phyloP scores from a whole-genome alignment of 2,113 vertebrate species.

The Myotis davidii region DNA sequence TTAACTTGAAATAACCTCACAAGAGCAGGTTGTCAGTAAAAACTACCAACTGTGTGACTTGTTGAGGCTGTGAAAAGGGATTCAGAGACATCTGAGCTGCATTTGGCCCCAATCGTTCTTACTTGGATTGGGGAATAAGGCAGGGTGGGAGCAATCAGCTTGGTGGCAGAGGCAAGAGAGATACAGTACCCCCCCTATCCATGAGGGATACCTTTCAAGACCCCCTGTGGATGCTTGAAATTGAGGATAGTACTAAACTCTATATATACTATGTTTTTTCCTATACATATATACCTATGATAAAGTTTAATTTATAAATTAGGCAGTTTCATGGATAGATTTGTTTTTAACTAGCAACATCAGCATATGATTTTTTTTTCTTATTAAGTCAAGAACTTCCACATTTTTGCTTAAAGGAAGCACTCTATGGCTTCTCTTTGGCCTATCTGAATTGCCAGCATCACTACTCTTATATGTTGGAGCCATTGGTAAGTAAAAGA shows the following conservation, averaged over 20 bases:
- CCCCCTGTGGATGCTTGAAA: neutral
- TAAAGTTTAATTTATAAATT: neutral
- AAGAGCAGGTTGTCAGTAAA: neutral
- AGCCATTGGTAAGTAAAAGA: neutral
- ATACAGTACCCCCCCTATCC: no score
- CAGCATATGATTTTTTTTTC: neutral
- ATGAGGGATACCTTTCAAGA: neutral
- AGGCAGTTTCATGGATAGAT: neutral
- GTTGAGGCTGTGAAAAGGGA: neutral
- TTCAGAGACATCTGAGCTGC: neutral
- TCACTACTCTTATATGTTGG: no score
- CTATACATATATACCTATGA: neutral
- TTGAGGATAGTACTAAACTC: neutral
- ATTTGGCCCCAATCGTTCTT: neutral
- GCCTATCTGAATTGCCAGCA: neutral
- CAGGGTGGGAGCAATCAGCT: neutral
- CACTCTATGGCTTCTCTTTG: neutral
- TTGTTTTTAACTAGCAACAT: neutral
- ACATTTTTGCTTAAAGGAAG: neutral
- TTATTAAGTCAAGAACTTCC: neutral
- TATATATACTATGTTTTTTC: no score
- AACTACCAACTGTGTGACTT: neutral
- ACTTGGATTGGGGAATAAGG: neutral
- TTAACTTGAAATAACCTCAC: neutral
- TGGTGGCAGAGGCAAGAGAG: neutral